Evolutionary conservation across 2,797 vertebrate species (phyloP), one percentile per base, ranked within the genome.

Genomic region (Phalloptychus januarius): DNA sequence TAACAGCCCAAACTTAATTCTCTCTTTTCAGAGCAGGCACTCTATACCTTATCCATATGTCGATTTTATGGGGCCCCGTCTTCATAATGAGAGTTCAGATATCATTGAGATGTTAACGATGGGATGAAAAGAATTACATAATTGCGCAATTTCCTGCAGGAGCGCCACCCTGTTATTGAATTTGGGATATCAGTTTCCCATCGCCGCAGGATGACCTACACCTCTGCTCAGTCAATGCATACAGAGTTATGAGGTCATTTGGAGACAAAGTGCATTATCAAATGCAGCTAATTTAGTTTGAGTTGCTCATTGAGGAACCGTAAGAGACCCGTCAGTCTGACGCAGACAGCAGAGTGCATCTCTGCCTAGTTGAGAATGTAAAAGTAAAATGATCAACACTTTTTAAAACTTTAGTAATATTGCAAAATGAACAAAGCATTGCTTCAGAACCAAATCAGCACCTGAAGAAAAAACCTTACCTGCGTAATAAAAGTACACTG

Each of bases 1-100:
- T 86, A 89, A 89, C 77, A 81, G 79, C 74, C 75, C 42, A 90
- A 93, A 94, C 86, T 82, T 76, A 74, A 93, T 91, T 89, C 85
- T 48, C 70, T 77, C 67, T 58, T 85, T 85, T 74, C 74, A 63
- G 20, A 16, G 42, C 0, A 4, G 81, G 78, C 74, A 71, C 84
- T 87, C 78, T 63, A 78, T 44, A 52, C 79, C 52, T 46, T 74
- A 82, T 83, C 77, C 54, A 56, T 77, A 77, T 72, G 85, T 88
- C 88, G 65, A 86, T 86, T 88, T 85, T 71, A 77, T 54, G 74
- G 42, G 61, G 61, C 50, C 38, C 56, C 38, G 5, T 77, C 52
- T 61, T 72, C 72, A 83, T 91, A 91, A 93, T 87, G 81, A 84
- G 72, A 89, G 92, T 88, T 93, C 90, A 85, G 67, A 90, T 91